Evolutionary conservation across 2,797 vertebrate species (phyloP).

Genomic region (Oreortyx pictus): DNA sequence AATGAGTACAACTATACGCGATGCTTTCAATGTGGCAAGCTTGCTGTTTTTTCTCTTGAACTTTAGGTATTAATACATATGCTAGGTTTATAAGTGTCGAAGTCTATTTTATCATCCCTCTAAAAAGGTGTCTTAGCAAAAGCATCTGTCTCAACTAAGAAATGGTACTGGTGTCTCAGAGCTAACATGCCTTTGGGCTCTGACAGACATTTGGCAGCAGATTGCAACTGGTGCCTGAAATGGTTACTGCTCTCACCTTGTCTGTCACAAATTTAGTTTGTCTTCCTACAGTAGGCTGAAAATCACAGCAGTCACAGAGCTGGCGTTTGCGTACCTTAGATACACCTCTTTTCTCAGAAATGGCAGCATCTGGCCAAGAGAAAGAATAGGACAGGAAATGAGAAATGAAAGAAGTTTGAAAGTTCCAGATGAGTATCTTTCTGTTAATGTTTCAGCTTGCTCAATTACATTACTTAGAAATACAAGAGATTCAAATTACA

Average conservation of each 20-base stretch:
- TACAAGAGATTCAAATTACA: neutral
- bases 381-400: neutral
- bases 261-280: neutral
- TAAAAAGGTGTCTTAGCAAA: neutral
- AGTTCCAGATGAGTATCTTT: neutral
- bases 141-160: conserved; percentile 25
- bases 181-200: conserved; percentile 39
- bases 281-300: neutral
- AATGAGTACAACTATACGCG: neutral
- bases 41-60: neutral
- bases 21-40: neutral
- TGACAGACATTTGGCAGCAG: conserved; percentile 40
- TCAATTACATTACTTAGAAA: neutral
- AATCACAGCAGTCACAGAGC: neutral
- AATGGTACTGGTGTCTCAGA: neutral
- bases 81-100: neutral
- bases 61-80: neutral
- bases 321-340: neutral
- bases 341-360: neutral
- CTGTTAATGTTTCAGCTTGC: no score
- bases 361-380: neutral
- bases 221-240: neutral
- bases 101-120: neutral
- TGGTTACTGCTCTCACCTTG: conserved; percentile 39
- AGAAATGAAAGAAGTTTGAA: neutral